Evolutionary conservation across 2,888 invertebrate genomes (phyloP).

Genomic region (Epinotia nisella): DNA sequence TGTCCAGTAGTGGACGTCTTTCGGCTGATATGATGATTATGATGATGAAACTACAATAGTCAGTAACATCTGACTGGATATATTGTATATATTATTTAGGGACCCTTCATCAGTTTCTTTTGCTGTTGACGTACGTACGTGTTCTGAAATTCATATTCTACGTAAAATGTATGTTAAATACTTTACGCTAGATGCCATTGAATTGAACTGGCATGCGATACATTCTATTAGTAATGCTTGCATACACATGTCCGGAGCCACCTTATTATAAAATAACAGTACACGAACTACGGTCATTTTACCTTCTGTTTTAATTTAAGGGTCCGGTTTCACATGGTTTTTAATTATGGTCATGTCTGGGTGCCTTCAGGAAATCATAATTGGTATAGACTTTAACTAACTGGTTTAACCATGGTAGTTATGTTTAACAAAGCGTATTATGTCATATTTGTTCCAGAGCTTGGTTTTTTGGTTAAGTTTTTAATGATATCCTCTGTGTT

Average conservation of each 20-base stretch:
- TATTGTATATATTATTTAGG: no score
- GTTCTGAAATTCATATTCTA: no score
- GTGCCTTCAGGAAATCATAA: slow-evolving; percentile 38
- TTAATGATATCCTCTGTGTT: background rate
- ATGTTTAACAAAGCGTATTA: slow-evolving; percentile 40
- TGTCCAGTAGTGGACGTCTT: no score
- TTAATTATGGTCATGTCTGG: slow-evolving; percentile 26
- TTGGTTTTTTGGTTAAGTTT: slow-evolving; percentile 15
- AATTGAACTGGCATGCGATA: no score
- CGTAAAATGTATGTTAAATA: no score
- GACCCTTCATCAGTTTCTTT: no score
- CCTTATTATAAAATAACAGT: slow-evolving; percentile 16
- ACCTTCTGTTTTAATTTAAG: slow-evolving; percentile 19
- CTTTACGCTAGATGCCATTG: no score
- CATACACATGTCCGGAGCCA: slow-evolving; percentile 1
- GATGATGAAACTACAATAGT: no score
- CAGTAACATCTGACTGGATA: no score
- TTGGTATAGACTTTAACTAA: slow-evolving; percentile 31
- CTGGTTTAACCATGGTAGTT: slow-evolving; percentile 42
- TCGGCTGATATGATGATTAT: no score
- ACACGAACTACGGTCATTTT: slow-evolving; percentile 7
- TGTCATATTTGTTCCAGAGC: slow-evolving; percentile 25
- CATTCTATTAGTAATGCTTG: no score
- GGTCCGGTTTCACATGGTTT: slow-evolving; percentile 32
- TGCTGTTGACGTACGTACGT: no score